A percentile compares a stretch with the other conserved stretches of the same genome.
phyloP scores from a whole-genome alignment of 2,888 invertebrate genomes.

The Galeopsomyia nigrocyanea region DNA sequence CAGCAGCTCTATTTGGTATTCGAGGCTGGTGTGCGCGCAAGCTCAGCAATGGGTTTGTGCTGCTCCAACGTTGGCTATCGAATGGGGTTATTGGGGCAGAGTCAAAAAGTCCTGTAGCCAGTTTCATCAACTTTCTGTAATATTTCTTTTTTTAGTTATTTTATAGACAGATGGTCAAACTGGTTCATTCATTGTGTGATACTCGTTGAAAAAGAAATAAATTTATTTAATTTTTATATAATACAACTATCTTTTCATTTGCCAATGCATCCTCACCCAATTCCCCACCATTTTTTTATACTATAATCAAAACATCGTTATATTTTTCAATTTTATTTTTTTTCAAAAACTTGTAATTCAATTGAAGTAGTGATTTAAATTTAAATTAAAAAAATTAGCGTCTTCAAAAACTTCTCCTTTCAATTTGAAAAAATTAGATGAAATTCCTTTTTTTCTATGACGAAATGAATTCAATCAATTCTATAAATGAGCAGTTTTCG shows the following conservation, averaged over 20 bases:
- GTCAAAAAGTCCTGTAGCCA: constrained; percentile 42
- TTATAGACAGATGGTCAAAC: constrained; percentile 38
- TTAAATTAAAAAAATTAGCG: too few relatives aligned
- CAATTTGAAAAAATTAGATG: too few relatives aligned
- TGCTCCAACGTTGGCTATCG: constrained; percentile 11
- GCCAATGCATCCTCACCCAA: not conserved
- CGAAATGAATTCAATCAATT: too few relatives aligned
- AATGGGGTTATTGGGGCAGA: constrained; percentile 7
- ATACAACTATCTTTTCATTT: constrained; percentile 21
- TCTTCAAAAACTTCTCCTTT: too few relatives aligned
- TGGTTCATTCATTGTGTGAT: constrained; percentile 37
- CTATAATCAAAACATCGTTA: too few relatives aligned
- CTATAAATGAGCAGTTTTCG: too few relatives aligned
- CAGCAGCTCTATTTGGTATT: constrained; percentile 17
- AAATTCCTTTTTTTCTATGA: too few relatives aligned
- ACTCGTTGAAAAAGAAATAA: constrained; percentile 39
- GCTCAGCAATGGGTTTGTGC: not conserved
- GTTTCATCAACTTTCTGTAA: constrained; percentile 44
- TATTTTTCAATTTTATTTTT: too few relatives aligned
- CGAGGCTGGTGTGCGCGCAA: not conserved
- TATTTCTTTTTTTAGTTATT: constrained; percentile 22
- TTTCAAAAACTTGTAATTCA: too few relatives aligned
- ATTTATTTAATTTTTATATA: constrained; percentile 37
- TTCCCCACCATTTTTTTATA: not conserved
- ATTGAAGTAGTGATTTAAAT: too few relatives aligned